Percentiles rank a stretch among this genome's conserved stretches.
Evolutionary conservation across 2,113 vertebrate genomes (phyloP).

Genomic region (Dinomys branickii): DNA sequence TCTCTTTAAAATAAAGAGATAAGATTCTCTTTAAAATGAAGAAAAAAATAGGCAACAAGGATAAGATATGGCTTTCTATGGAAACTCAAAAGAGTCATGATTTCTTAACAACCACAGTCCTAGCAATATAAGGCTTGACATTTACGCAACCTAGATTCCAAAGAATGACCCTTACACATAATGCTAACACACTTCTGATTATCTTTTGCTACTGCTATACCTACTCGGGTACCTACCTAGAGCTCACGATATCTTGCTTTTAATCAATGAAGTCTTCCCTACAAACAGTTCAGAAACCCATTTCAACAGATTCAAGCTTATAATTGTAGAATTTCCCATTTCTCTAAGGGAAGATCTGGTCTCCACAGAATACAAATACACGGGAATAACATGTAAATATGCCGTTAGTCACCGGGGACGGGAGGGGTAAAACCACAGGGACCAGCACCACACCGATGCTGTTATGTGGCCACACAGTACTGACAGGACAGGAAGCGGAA

Average conservation of each 20-base stretch:
- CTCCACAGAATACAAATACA: not conserved
- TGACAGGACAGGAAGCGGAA: not conserved
- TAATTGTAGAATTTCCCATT: not conserved
- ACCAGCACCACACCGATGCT: not conserved
- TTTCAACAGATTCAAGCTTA: not conserved
- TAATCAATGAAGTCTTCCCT: not conserved
- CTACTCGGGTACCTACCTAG: not conserved
- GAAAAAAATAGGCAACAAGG: not conserved
- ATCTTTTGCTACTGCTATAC: not conserved
- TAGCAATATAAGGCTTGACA: not conserved
- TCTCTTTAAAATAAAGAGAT: not conserved
- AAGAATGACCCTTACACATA: not conserved
- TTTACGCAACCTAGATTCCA: not conserved
- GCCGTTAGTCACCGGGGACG: not conserved
- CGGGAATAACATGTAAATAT: not conserved
- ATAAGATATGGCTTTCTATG: not conserved
- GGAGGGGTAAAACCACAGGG: not conserved
- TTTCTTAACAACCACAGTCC: not conserved
- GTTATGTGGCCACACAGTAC: not conserved
- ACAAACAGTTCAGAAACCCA: not conserved
- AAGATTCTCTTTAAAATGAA: too few relatives aligned
- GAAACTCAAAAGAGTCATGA: not conserved
- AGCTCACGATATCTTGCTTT: not conserved
- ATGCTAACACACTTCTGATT: not conserved
- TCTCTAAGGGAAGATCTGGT: not conserved